Evolutionary conservation across 2,797 vertebrate genomes (phyloP).

Genomic region (Lerista edwardsae): DNA sequence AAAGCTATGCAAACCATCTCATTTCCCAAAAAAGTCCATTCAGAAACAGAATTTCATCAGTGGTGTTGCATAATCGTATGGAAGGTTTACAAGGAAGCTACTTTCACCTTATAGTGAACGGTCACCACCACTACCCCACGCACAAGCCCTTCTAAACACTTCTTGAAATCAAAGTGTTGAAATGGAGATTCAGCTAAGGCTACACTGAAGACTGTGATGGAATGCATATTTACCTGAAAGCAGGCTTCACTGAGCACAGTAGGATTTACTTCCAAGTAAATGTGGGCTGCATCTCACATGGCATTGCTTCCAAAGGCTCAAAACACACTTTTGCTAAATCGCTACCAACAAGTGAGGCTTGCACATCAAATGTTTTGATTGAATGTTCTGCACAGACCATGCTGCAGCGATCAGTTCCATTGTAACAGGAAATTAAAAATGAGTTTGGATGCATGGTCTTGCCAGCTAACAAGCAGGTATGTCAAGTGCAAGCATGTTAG

Average conservation of each 20-base stretch:
- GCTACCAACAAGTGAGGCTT: neutral
- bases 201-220: neutral
- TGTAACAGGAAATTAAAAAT: neutral
- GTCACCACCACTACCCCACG: no score
- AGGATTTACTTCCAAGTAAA: neutral
- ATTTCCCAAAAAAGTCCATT: neutral
- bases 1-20: neutral
- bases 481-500: neutral
- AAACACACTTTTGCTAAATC: neutral
- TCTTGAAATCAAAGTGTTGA: neutral
- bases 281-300: no score
- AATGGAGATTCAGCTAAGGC: neutral
- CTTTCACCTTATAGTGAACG: neutral
- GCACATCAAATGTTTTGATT: neutral
- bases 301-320: neutral
- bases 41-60: constrained; percentile 33
- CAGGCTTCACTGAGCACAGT: neutral
- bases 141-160: no score
- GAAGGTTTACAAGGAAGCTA: constrained; percentile 25
- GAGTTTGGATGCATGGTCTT: neutral
- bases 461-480: neutral
- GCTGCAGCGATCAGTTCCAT: neutral
- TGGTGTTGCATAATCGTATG: neutral
- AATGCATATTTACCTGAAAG: neutral
- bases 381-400: neutral